Conservation (phyloP, 2,888 invertebrate species). For the Chironomus tentans region DNA sequence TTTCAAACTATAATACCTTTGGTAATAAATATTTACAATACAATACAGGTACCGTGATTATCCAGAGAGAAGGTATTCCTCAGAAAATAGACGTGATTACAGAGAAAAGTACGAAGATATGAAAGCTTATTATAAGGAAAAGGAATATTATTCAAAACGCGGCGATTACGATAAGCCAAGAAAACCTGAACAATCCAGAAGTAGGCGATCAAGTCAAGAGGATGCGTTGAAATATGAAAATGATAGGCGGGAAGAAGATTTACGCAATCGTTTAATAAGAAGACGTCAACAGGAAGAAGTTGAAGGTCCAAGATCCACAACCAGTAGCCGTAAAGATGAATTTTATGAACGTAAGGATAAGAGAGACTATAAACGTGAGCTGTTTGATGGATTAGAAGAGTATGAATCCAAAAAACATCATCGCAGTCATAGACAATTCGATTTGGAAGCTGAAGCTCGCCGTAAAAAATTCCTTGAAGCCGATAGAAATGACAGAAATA, state of each 20-base stretch:
- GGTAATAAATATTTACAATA: no score
- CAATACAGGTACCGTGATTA: conserved; percentile 31
- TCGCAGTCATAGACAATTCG: conserved; percentile 34
- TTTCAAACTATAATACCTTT: no score
- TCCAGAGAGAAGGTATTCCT: conserved; percentile 31
- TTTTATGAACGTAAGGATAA: conserved; percentile 30
- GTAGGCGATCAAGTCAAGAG: conserved; percentile 29
- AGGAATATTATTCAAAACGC: conserved; percentile 27
- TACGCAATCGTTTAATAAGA: conserved; percentile 61
- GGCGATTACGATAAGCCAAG: conserved; percentile 40
- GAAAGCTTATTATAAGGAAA: background rate
- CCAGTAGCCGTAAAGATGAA: conserved; percentile 34
- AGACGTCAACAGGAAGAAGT: conserved; percentile 60
- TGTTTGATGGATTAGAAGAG: conserved; percentile 22
- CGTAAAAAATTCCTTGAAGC: conserved; percentile 61
- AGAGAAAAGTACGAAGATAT: background rate
- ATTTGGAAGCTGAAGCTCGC: conserved; percentile 49
- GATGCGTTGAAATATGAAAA: conserved; percentile 32
- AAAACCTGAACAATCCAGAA: conserved; percentile 36
- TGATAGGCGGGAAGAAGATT: conserved; percentile 62
- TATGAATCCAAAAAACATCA: conserved; percentile 30
- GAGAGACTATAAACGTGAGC: conserved; percentile 28
- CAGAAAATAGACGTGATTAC: background rate
- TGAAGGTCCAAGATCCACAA: conserved; percentile 34
- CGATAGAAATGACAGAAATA: conserved; percentile 49